phyloP scores from a whole-genome alignment of 1,140 invertebrate species.

The Nymphalis io region DNA sequence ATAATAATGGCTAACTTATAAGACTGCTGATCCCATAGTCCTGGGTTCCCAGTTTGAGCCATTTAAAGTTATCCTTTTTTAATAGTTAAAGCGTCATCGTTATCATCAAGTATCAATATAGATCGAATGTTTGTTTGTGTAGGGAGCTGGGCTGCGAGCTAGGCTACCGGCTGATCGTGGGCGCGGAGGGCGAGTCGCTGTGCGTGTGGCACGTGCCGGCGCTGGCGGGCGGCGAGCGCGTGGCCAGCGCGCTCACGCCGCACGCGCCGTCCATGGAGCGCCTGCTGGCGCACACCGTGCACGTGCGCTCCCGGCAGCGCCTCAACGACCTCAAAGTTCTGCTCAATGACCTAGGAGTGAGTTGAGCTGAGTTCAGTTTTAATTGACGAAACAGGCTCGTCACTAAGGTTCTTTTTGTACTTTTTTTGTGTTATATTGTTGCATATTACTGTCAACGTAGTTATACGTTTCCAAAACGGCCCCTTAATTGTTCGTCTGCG shows the following conservation, averaged over 20 bases:
- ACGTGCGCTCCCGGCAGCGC: constrained; percentile 92
- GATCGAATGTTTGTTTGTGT: constrained; percentile 13
- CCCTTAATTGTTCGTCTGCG: no score
- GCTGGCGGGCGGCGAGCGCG: constrained; percentile 89
- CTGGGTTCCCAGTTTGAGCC: no score
- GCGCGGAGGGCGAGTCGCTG: constrained; percentile 87
- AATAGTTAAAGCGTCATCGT: no score
- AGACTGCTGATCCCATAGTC: no score
- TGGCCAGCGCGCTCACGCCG: constrained; percentile 89
- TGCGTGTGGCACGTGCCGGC: constrained; percentile 94
- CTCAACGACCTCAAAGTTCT: constrained; percentile 90
- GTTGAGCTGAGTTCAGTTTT: constrained; percentile 10
- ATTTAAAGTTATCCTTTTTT: no score
- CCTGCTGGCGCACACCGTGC: constrained; percentile 98
- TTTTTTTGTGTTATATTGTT: no score
- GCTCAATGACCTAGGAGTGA: constrained; percentile 75
- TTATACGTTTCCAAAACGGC: no score
- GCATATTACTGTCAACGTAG: no score
- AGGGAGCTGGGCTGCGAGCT: constrained; percentile 91
- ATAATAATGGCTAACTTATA: no score
- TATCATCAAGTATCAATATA: no score
- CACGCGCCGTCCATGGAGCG: constrained; percentile 97
- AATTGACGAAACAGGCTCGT: no score
- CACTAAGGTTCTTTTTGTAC: no score
- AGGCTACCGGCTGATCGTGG: constrained; percentile 92